phyloP scores from a whole-genome alignment of 1,140 invertebrate genomes.

The Steinernema feltiae region DNA sequence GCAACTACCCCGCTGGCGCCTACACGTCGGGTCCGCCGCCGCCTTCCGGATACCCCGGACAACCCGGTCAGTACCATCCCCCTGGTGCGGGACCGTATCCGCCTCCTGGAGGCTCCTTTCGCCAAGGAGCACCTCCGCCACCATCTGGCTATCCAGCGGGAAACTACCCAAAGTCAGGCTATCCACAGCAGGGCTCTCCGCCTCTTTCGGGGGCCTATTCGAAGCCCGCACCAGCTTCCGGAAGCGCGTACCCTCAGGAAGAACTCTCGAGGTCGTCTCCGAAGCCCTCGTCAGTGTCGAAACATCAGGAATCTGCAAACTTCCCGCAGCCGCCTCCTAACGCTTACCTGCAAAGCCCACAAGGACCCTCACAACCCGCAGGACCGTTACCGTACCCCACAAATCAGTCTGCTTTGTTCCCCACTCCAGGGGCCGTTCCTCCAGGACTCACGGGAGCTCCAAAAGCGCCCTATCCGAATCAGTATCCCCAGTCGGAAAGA shows the following conservation, averaged over 20 bases:
- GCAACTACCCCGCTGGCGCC: background rate
- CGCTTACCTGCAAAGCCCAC: background rate
- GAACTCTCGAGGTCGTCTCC: background rate
- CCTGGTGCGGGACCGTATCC: too few species aligned
- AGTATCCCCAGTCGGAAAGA: background rate
- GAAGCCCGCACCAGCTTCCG: background rate
- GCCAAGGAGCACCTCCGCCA: background rate
- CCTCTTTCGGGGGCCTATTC: background rate
- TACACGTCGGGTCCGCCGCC: background rate
- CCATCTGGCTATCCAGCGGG: background rate
- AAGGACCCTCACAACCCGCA: background rate
- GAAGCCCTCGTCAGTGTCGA: background rate
- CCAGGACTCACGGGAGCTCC: background rate
- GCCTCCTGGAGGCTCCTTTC: background rate
- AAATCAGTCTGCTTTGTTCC: background rate
- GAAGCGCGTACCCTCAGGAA: background rate
- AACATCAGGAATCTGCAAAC: background rate
- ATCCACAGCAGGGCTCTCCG: background rate
- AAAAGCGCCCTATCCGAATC: background rate
- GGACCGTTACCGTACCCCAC: background rate
- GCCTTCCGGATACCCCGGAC: background rate
- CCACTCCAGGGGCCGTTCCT: background rate
- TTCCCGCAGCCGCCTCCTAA: background rate
- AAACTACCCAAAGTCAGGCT: background rate
- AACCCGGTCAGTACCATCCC: background rate